Evolutionary conservation across 2,888 invertebrate genomes (phyloP), one percentile per base, ranked within the genome.

Genomic region (Piscicola geometra): DNA sequence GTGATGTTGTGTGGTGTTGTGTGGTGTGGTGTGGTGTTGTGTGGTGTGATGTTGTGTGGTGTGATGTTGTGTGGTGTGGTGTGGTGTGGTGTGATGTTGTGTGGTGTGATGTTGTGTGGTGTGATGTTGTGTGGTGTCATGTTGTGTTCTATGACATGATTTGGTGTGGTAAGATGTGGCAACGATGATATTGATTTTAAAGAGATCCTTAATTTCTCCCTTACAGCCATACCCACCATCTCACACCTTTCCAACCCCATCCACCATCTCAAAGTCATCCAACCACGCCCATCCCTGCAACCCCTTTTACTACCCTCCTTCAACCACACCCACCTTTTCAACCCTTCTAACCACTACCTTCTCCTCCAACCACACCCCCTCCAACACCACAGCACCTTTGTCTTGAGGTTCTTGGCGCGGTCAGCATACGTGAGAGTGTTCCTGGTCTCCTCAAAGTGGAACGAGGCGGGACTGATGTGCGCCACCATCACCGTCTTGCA

Each of bases 401-500:
- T 93, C n/a, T 93, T 93, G 81, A 97, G 97, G 81, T 92, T 91
- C 81, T 93, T 92, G 1, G 97, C 97, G 76, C 95, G 88, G 84
- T 94, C 93, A 0, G 96, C 96, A 86, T 97, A 97, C 69, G 93
- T 91, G 36, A 97, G 87, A 0, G 97, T 97, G 83, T 95, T 97
- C 81, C 94, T 90, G 1, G 93, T 92, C 85, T 97, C 96, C 83
- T 97, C 96, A 41, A 92, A 90, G 82, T 93, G 91, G 9, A 88
- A 86, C 25, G 89, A 89, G 50, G 92, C 91, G 0, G 96, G 93
- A 0, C 93, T 92, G 60, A 96, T 92, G 86, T 97, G 95, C 1
- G 96, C 96, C 77, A 97, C 93, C 96, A 97, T 97, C 21, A 95
- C 94, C 0, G 97, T 97, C 81, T 92, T 90, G 83, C 95, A 95